Conservation (phyloP, 2,797 vertebrate species). For the Peromyscus nudipes region DNA sequence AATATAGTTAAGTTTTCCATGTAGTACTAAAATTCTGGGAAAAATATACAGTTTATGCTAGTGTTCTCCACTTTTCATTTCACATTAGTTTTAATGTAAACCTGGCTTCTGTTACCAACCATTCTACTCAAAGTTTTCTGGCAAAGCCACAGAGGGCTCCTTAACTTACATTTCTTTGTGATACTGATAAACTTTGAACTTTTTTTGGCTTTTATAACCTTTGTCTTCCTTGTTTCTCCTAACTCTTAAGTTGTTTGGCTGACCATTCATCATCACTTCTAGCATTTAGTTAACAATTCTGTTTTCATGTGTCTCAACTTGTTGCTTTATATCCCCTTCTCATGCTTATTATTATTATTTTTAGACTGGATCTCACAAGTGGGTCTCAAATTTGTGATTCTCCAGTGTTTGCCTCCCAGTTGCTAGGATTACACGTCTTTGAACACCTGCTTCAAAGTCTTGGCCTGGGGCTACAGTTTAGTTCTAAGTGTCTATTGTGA, state of each 20-base stretch:
- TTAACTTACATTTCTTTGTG: not conserved
- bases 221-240: slow-evolving; percentile 17
- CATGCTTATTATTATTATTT: not conserved
- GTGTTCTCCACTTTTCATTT: slow-evolving; percentile 17
- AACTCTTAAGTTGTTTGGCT: slow-evolving; percentile 1
- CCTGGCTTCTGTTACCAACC: not conserved
- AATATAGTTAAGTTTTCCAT: not conserved
- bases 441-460: too few species aligned
- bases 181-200: not conserved
- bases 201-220: not conserved
- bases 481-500: not conserved
- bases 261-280: not conserved
- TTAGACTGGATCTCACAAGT: too few species aligned
- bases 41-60: not conserved
- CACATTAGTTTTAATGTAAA: not conserved
- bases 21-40: not conserved
- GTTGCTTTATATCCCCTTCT: not conserved
- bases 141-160: not conserved
- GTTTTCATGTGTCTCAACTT: not conserved
- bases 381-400: too few species aligned
- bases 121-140: not conserved
- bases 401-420: too few species aligned
- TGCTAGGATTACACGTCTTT: too few species aligned
- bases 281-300: slow-evolving; percentile 29
- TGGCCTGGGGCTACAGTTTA: not conserved